Conservation (phyloP, 2,888 invertebrate species). For the Sarcophaga rosellei region DNA sequence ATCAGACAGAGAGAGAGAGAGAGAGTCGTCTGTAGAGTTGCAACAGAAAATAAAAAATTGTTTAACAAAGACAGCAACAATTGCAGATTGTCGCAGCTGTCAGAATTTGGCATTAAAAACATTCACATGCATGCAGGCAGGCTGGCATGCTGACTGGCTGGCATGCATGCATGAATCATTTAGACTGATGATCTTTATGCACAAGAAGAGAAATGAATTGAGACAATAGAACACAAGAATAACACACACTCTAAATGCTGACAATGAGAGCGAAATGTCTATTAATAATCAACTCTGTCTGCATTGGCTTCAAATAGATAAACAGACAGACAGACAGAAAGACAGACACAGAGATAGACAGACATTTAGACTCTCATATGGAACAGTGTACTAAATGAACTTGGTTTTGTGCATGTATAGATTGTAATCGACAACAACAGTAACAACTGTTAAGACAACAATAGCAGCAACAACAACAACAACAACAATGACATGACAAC, state of each 20-base stretch:
- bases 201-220: constrained; percentile 18
- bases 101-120: constrained; percentile 73
- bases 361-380: background rate
- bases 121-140: constrained; percentile 63
- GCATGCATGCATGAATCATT: constrained; percentile 46
- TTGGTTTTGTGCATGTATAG: constrained; percentile 48
- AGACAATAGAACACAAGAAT: background rate
- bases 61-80: constrained; percentile 68
- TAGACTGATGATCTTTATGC: constrained; percentile 52
- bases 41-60: constrained; percentile 28
- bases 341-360: background rate
- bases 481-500: constrained; percentile 59
- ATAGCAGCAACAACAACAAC: constrained; percentile 41
- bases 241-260: constrained; percentile 29
- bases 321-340: constrained; percentile 16
- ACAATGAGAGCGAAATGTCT: constrained; percentile 49
- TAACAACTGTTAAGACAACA: constrained; percentile 34
- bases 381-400: constrained; percentile 55
- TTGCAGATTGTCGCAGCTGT: constrained; percentile 74
- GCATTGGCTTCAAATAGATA: constrained; percentile 39
- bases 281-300: constrained; percentile 56
- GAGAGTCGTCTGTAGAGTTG: background rate
- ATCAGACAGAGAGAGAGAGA: constrained; percentile 32
- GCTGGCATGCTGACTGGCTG: constrained; percentile 30
- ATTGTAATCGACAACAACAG: constrained; percentile 52